A percentile compares a stretch with the other conserved stretches of the same genome.
Conservation (phyloP, 1,140 invertebrate species). For the Hormaphis cornu region DNA sequence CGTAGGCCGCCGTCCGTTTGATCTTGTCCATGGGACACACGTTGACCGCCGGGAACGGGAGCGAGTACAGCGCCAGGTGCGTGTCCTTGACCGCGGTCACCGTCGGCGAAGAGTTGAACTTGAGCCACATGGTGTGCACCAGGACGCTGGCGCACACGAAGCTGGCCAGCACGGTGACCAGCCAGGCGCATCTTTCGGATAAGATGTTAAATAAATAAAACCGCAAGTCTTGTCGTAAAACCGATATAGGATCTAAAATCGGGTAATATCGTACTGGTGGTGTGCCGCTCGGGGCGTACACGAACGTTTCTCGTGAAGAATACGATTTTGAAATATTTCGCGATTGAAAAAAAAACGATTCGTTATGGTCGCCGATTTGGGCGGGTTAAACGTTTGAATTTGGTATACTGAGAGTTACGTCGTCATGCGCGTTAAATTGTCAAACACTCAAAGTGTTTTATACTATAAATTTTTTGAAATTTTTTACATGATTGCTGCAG, state of each 20-base stretch:
- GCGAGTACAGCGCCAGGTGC: constrained; percentile 37
- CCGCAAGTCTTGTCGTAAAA: neutral
- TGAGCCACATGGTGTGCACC: constrained; percentile 35
- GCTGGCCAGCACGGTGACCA: constrained; percentile 34
- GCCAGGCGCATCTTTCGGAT: constrained; percentile 35
- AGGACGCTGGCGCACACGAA: constrained; percentile 36
- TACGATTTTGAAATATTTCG: too few species aligned
- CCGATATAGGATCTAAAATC: neutral
- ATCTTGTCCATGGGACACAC: constrained; percentile 40
- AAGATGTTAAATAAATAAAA: neutral
- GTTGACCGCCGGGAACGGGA: constrained; percentile 40
- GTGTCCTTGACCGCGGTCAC: constrained; percentile 39
- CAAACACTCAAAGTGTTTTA: too few species aligned
- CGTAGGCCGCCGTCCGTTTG: constrained; percentile 34
- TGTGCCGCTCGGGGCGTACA: too few species aligned
- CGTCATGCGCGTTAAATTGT: too few species aligned
- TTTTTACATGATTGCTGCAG: too few species aligned
- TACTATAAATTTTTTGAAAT: too few species aligned
- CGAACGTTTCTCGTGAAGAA: too few species aligned
- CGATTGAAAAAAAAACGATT: too few species aligned
- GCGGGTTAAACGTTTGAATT: too few species aligned
- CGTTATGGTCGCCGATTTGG: too few species aligned
- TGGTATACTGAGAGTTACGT: too few species aligned
- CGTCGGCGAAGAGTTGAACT: constrained; percentile 36
- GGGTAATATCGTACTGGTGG: too few species aligned